Base-by-base conservation (phyloP, 2,113 vertebrate species). In the Gopherus evgoodei region DNA sequence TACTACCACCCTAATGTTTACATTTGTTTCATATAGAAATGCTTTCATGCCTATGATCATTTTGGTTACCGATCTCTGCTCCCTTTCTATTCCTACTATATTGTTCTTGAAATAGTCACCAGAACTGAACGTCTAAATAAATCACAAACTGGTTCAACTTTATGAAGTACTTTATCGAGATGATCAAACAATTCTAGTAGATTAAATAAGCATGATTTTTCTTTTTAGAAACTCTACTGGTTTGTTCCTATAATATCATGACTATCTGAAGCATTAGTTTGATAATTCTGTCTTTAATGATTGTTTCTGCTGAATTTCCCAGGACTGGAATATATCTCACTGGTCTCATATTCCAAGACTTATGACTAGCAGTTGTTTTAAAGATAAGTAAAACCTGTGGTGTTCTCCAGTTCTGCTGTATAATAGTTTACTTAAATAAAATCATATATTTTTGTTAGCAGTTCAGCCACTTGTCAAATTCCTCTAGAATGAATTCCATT, bases 401-500 rank as follows among this genome's bases (percentile, higher is more conserved):
- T 42, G n/a, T 22, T 69, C 54, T 92, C 10, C 92, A 94, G 81
- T 78, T 53, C 52, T 76, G 52, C 13, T 54, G 35, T 88, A 3
- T 29, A 82, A 59, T 42, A 80, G 62, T 95, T 95, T 82, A 88
- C 91, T 93, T 90, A 93, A 56, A 92, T 93, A 94, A 93, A 93
- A 94, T 94, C 54, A 24, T 38, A 29, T 62, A 83, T 56, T 94
- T 95, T 88, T 80, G 49, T 92, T 92, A 90, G 72, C 86, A 81
- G 82, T 53, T 19, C 87, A 59, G 78, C 47, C 44, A 69, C 52
- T 93, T 93, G 78, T 90, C 89, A 95, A 88, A 88, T 35, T 86
- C 24, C 22, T 95, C 91, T 47, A 86, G 35, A 89, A 90, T 57
- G 83, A 95, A 94, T 92, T 84, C 78, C 86, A 82, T 92, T 94